Base-by-base conservation (phyloP, 1,140 invertebrate genomes). In the Ips nitidus region DNA sequence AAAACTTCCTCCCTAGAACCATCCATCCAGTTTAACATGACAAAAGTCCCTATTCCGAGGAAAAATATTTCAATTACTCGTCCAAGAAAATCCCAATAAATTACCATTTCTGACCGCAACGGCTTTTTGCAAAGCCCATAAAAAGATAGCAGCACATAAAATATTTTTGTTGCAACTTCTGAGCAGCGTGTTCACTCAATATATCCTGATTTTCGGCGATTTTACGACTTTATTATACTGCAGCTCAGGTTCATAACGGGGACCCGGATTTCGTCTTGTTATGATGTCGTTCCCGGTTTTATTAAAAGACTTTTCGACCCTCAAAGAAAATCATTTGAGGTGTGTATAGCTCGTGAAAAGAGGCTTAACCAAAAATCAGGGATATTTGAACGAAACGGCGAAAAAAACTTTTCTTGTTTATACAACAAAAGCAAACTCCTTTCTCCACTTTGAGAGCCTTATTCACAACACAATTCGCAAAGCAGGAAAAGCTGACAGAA, bases 201-300 rank as follows among this genome's bases (percentile, higher is more conserved):
- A 79, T 79, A 79, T 78, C 78, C 78, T 77, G 76, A 79, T 79
- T 78, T 77, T 76, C 74, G 76, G 74, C 76, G 75, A 78, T 78
- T 79, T 79, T 79, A 79, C 77, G 75, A 75, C 75, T 78, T 79
- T 79, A 79, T 79, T 79, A 79, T 79, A 79, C 78, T 66, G 75
- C 76, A 77, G 66, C 75, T 71, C 60, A 74, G 73, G 73, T 78
- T 79, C 75, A 79, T 79, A 79, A 79, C 73, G 75, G 73, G 61
- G 40, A 47, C 72, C 71, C 59, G 53, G 75, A 77, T 77, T 41
- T 43, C 52, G 56, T 68, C 43, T 61, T 69, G 57, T 62, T 63
- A 47, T 55, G 57, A 41, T 69, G 66, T 69, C 66, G 50, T 62
- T 69, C 7, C 38, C 56, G 57, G 57, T 62, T 69, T 69, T 69